Evolutionary conservation across 2,113 vertebrate species (phyloP).

Genomic region (Ciconia boyciana): DNA sequence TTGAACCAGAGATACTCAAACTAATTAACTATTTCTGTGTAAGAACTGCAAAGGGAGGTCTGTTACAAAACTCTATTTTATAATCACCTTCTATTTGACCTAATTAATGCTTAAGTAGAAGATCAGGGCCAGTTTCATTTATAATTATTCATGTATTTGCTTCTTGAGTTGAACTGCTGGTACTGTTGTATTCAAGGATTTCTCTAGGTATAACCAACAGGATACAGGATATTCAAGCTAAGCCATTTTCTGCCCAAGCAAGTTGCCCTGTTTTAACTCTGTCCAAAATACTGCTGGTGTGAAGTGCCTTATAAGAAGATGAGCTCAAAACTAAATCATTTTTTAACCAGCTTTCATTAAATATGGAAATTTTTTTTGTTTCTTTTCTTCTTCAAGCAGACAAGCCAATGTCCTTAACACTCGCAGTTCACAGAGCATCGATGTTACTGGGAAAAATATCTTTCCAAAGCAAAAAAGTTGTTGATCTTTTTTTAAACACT

Average conservation of each 20-base stretch:
- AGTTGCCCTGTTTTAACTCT: background rate
- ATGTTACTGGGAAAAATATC: background rate
- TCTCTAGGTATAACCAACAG: background rate
- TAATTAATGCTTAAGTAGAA: background rate
- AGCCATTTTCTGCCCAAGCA: background rate
- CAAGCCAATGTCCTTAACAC: background rate
- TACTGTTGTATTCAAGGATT: background rate
- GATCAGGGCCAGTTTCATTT: background rate
- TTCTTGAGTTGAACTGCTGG: background rate
- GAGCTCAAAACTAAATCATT: background rate
- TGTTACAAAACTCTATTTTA: background rate
- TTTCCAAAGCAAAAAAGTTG: background rate
- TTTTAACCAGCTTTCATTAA: background rate
- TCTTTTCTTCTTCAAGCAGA: background rate
- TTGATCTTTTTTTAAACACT: background rate
- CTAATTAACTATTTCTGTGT: background rate
- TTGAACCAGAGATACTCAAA: background rate
- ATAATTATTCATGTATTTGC: background rate
- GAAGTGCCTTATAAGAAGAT: background rate
- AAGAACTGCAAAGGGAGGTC: background rate
- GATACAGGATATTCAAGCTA: background rate
- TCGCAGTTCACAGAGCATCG: background rate
- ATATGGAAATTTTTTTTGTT: background rate
- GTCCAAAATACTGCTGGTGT: fast-evolving
- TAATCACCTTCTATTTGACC: background rate